phyloP scores from a whole-genome alignment of 2,113 vertebrate genomes.

The Trochalopteron elliotii region DNA sequence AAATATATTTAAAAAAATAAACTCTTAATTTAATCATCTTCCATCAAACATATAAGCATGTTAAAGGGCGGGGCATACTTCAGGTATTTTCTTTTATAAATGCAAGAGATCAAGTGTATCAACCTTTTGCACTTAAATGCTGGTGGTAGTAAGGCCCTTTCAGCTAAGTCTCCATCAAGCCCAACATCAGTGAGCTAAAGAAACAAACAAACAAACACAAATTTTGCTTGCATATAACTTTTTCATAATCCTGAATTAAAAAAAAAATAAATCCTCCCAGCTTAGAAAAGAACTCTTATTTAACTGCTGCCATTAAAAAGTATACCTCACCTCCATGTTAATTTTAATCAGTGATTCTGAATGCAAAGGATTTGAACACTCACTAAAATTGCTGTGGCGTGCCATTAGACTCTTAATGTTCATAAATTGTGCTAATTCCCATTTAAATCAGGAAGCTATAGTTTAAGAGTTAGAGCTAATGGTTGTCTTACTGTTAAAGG shows the following conservation, averaged over 20 bases:
- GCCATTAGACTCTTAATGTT: constrained; percentile 13
- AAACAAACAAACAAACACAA: constrained; percentile 51
- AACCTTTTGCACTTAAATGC: constrained; percentile 36
- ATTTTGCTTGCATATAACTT: constrained; percentile 39
- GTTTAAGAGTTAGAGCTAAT: constrained; percentile 42
- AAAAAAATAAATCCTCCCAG: background rate
- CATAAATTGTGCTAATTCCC: constrained; percentile 38
- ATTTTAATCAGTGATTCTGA: constrained; percentile 14
- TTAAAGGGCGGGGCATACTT: constrained; percentile 47
- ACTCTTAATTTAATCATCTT: constrained; percentile 68
- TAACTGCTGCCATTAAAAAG: constrained; percentile 44
- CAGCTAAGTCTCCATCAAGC: constrained; percentile 42
- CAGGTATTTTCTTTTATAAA: constrained; percentile 52
- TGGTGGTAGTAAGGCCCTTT: constrained; percentile 66
- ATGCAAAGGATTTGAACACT: constrained; percentile 39
- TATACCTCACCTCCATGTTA: background rate
- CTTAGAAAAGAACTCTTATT: constrained; percentile 11
- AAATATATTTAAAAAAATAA: constrained; percentile 79
- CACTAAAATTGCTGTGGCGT: constrained; percentile 32
- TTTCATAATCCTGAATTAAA: constrained; percentile 7
- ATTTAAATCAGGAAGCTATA: constrained; percentile 30
- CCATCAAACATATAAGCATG: constrained; percentile 46
- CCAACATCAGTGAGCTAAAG: constrained; percentile 56
- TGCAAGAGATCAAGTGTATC: constrained; percentile 1
- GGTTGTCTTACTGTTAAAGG: constrained; percentile 26